Conservation (phyloP, 2,888 invertebrate species). For the Asteroscopus sphinx region DNA sequence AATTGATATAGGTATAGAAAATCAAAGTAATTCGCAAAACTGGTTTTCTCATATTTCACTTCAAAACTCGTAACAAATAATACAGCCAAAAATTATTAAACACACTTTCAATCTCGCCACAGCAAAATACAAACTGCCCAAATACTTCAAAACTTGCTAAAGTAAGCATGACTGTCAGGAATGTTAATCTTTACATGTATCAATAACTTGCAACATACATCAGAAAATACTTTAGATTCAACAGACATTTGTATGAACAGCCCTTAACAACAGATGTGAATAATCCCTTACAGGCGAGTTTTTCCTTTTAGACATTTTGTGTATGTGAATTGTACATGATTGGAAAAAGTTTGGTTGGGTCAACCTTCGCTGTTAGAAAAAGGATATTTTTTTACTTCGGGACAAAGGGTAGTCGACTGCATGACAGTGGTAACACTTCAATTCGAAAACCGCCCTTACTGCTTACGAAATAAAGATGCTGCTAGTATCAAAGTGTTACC, state of each 20-base stretch:
- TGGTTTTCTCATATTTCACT: not conserved
- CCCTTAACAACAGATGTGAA: slow-evolving; percentile 53
- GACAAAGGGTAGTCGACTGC: no score
- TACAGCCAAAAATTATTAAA: slow-evolving; percentile 16
- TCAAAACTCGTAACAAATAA: slow-evolving; percentile 10
- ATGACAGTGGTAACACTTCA: no score
- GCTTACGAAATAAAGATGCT: no score
- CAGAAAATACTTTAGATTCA: slow-evolving; percentile 43
- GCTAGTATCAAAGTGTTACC: no score
- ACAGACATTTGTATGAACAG: slow-evolving; percentile 50
- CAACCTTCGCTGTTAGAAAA: slow-evolving; percentile 22
- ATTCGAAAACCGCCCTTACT: no score
- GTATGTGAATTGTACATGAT: slow-evolving; percentile 18
- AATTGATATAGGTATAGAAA: no score
- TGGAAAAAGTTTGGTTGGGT: slow-evolving; percentile 37
- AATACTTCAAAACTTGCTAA: slow-evolving; percentile 11
- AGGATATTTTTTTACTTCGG: slow-evolving; percentile 10
- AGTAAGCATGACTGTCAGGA: slow-evolving; percentile 47
- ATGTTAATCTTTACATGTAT: slow-evolving; percentile 49
- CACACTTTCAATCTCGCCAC: slow-evolving; percentile 33
- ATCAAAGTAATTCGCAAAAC: no score
- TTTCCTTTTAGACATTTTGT: slow-evolving; percentile 36
- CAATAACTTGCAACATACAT: slow-evolving; percentile 41
- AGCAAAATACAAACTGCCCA: slow-evolving; percentile 33
- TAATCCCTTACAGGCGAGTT: slow-evolving; percentile 30